Evolutionary conservation across 2,797 vertebrate genomes (phyloP), one percentile per base, ranked within the genome.

Genomic region (Triplophysa bombifrons): DNA sequence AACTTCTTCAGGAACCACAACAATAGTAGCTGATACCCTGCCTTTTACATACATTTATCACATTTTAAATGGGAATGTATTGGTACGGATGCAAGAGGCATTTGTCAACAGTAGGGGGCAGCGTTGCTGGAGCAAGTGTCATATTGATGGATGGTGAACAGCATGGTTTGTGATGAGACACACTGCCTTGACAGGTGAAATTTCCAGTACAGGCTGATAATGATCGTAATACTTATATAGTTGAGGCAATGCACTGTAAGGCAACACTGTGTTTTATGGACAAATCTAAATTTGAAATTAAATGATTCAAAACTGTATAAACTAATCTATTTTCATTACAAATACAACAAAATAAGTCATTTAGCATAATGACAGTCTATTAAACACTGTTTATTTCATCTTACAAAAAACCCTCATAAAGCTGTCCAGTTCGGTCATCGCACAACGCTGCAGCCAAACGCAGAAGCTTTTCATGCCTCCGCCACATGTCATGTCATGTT

Each of bases 401-500:
- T 64, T 10, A 8, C 14, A 64, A 27, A 17, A 65, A 34, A 48
- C 38, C 38, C 65, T 48, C 65, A 48, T 76, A 68, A 77, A 77
- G 27, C 17, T 30, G 60, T 30, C 60, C 22, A 60, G 22, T 60
- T 60, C 22, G 22, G 20, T 3, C 63, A 66, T 25, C n/a, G n/a
- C 74, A n/a, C 6, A 68, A 46, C 25, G 38, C 22, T 58, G 22
- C 64, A 9, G 53, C 66, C 48, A 34, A 67, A 78, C 16, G n/a
- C 67, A 61, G 10, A 30, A 41, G 48, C 71, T 64, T 72, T 46
- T 71, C 76, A 64, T 78, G 56, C 17, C 9, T 81, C 5, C 69
- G 74, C 74, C 19, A 76, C 64, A 61, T 70, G 75, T 73, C 41
- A 74, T 68, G 51, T 78, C 74, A 80, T 81, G 75, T 83, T 80